Conservation (phyloP, 2,888 invertebrate genomes). For the Cataglyphis albicans region DNA sequence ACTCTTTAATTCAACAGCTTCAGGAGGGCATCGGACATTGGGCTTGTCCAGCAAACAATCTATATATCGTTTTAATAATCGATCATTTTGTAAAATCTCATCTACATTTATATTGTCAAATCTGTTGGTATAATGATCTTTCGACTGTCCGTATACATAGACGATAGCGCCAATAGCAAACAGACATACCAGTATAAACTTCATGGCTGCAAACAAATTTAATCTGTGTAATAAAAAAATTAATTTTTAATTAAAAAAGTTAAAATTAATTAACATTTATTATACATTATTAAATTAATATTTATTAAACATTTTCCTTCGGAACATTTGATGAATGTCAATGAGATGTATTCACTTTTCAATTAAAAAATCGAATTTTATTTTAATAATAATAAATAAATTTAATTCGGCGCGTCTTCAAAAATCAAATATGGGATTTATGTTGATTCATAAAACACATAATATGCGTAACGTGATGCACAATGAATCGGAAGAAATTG, state of each 20-base stretch:
- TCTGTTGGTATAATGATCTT: slow-evolving; percentile 87
- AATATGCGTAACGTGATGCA: not conserved
- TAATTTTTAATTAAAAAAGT: not conserved
- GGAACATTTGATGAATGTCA: not conserved
- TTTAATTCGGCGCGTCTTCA: not conserved
- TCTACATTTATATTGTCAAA: slow-evolving; percentile 91
- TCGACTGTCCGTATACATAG: slow-evolving; percentile 63
- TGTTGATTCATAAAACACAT: not conserved
- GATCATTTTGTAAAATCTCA: slow-evolving; percentile 89
- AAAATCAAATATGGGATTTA: not conserved
- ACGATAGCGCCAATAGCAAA: slow-evolving; percentile 70
- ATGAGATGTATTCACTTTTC: not conserved
- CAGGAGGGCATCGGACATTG: slow-evolving; percentile 89
- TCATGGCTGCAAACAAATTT: slow-evolving; percentile 71
- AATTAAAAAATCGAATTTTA: not conserved
- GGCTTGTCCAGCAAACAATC: slow-evolving; percentile 89
- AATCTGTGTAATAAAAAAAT: not conserved
- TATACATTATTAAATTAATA: not conserved
- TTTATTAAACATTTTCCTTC: not conserved
- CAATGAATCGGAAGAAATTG: not conserved
- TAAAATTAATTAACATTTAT: not conserved
- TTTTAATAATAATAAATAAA: not conserved
- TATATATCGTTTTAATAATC: slow-evolving; percentile 89
- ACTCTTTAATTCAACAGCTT: slow-evolving; percentile 91
- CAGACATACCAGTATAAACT: slow-evolving; percentile 74